phyloP scores from a whole-genome alignment of 2,797 vertebrate species.

The Sebastiscus albofasciatus region DNA sequence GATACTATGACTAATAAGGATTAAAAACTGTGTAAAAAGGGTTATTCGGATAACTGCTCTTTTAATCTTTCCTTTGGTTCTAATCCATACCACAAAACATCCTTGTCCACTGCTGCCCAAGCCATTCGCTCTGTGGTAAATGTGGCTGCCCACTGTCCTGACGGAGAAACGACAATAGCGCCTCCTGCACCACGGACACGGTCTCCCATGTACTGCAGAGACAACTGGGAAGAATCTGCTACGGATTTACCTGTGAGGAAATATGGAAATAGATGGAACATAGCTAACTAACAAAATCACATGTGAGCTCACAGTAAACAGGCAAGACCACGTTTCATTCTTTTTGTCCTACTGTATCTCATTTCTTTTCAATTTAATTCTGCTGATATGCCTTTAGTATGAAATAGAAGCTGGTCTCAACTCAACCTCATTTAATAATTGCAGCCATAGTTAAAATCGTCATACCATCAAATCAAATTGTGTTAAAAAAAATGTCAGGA shows the following conservation, averaged over 20 bases:
- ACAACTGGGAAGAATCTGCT: conserved; percentile 59
- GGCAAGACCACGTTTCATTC: not conserved
- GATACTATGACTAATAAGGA: not conserved
- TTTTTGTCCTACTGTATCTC: not conserved
- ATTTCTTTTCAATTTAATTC: not conserved
- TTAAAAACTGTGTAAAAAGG: not conserved
- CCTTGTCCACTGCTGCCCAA: conserved; percentile 71
- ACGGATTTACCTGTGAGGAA: conserved; percentile 66
- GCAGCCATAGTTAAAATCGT: not conserved
- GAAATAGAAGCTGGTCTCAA: not conserved
- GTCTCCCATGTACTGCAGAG: conserved; percentile 80
- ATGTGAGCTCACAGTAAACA: not conserved
- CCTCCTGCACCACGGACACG: conserved; percentile 80
- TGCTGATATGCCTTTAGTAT: not conserved
- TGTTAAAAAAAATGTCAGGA: not conserved
- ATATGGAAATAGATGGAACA: not conserved
- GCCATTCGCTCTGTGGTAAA: conserved; percentile 83
- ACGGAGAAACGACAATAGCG: conserved; percentile 74
- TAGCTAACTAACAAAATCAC: not conserved
- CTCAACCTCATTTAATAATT: not conserved
- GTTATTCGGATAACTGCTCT: conserved; percentile 47
- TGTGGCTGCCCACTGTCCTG: conserved; percentile 76
- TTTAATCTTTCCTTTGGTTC: conserved; percentile 67
- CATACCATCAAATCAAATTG: not conserved
- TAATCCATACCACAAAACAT: conserved; percentile 76